A percentile compares a stretch with the other conserved stretches of the same genome.
phyloP scores from a whole-genome alignment of 2,113 vertebrate genomes.

The Alectura lathami region DNA sequence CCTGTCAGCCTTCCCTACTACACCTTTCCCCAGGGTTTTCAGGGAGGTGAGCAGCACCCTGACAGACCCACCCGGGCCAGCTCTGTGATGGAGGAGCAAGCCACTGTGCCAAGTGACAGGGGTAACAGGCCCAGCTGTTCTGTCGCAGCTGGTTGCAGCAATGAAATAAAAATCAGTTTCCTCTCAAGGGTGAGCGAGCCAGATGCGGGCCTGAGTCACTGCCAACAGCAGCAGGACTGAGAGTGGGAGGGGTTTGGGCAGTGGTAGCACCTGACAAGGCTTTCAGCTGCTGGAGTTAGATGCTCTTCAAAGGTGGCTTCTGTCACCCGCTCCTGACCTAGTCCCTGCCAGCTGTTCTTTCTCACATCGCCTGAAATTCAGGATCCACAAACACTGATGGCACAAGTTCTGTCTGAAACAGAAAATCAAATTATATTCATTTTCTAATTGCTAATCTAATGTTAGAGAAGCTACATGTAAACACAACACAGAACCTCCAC shows the following conservation, averaged over 20 bases:
- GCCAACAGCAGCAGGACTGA: background rate
- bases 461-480: background rate
- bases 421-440: background rate
- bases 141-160: background rate
- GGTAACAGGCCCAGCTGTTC: background rate
- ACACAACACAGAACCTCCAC: background rate
- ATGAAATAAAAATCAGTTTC: background rate
- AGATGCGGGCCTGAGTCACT: background rate
- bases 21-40: background rate
- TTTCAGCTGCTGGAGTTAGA: background rate
- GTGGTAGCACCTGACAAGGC: background rate
- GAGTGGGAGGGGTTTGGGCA: background rate
- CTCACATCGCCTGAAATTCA: background rate
- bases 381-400: background rate
- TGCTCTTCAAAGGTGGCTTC: background rate
- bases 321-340: background rate
- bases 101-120: accelerated
- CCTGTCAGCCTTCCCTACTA: background rate
- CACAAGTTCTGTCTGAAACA: conserved; percentile 12
- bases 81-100: background rate
- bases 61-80: background rate
- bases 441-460: background rate
- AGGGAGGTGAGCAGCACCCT: background rate
- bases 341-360: background rate
- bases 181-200: background rate